Evolutionary conservation across 2,797 vertebrate genomes (phyloP).

Genomic region (Garrulus glandarius): DNA sequence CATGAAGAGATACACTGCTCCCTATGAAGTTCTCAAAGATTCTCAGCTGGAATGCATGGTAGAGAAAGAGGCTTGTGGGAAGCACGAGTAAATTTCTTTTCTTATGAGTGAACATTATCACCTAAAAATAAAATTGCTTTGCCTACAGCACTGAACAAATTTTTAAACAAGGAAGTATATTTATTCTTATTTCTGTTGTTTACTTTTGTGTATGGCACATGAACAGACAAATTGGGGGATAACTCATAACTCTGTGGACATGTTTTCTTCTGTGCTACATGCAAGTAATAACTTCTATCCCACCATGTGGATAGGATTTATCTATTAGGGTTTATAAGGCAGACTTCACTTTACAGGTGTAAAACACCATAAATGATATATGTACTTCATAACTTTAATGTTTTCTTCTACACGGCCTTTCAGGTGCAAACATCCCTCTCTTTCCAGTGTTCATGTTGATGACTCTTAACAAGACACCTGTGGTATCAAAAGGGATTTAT

Average conservation of each 20-base stretch:
- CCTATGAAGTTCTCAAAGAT: neutral
- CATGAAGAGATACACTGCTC: neutral
- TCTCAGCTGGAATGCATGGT: neutral
- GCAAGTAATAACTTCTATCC: neutral
- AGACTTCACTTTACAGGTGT: neutral
- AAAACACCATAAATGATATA: neutral
- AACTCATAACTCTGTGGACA: neutral
- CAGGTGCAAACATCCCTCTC: neutral
- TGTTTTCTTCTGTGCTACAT: neutral
- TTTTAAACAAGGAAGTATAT: neutral
- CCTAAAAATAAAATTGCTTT: neutral
- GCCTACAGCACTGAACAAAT: neutral
- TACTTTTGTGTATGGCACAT: neutral
- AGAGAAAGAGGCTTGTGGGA: neutral
- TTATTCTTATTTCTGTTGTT: neutral
- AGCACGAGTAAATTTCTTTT: neutral
- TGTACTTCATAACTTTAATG: neutral
- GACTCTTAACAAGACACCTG: neutral
- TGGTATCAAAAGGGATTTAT: neutral
- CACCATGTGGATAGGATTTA: neutral
- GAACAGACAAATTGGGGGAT: neutral
- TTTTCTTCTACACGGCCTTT: neutral
- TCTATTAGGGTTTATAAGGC: neutral
- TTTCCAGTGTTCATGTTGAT: neutral
- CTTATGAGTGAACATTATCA: neutral